Evolutionary conservation across 2,888 invertebrate genomes (phyloP).

Genomic region (Graphium colonna): DNA sequence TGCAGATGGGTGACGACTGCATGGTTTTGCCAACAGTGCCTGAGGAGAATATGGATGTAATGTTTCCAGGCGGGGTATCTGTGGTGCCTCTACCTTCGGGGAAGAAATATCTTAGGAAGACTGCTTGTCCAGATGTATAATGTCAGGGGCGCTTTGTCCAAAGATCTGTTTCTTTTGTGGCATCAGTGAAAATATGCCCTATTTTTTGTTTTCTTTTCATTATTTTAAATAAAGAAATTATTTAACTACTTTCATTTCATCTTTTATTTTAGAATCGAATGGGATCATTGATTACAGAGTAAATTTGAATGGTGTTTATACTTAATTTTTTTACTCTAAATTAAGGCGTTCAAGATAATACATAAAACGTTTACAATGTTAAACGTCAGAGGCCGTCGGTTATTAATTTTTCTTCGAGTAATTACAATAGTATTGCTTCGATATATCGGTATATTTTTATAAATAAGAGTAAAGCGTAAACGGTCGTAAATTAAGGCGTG

Average conservation of each 20-base stretch:
- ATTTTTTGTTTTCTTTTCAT: neutral
- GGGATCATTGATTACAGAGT: no score
- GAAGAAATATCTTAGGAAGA: conserved; percentile 89
- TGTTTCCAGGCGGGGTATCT: conserved; percentile 87
- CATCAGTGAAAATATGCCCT: neutral
- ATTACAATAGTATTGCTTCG: no score
- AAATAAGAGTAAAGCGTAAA: no score
- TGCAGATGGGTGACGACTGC: conserved; percentile 89
- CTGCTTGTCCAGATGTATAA: conserved; percentile 77
- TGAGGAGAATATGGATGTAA: conserved; percentile 82
- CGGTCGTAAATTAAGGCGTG: no score
- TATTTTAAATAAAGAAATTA: neutral
- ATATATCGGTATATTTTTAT: no score
- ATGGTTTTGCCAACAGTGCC: conserved; percentile 93
- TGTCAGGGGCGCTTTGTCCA: neutral
- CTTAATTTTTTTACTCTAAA: no score
- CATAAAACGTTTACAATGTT: no score
- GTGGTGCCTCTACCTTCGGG: conserved; percentile 90
- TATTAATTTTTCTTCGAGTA: no score
- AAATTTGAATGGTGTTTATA: no score
- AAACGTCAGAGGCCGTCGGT: no score
- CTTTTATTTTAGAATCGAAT: no score
- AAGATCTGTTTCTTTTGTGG: conserved; percentile 2
- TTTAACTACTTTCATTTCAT: neutral
- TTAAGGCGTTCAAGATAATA: no score